Conservation (phyloP, 2,888 invertebrate species). For the Neuroscelio doddi region DNA sequence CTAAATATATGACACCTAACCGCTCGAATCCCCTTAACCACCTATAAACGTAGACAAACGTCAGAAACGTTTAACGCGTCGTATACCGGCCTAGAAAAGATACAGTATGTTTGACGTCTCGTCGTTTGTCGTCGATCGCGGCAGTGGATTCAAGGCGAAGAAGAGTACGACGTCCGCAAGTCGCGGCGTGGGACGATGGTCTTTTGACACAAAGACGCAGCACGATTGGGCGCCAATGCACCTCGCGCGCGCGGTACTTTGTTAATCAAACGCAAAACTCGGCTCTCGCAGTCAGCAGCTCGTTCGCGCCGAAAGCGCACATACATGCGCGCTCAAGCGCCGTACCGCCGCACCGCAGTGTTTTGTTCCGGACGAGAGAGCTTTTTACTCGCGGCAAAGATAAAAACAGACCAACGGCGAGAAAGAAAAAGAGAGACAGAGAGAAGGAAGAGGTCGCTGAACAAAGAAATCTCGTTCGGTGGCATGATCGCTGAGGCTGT, state of each 20-base stretch:
- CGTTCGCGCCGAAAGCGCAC: slow-evolving; percentile 2
- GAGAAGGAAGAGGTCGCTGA: not conserved
- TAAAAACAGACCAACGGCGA: not conserved
- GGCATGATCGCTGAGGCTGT: not conserved
- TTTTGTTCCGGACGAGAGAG: not conserved
- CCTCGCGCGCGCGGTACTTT: not conserved
- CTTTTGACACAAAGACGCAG: not conserved
- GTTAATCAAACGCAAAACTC: not conserved
- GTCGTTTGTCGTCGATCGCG: too few relatives aligned
- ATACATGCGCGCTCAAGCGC: too few relatives aligned
- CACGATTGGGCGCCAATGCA: slow-evolving; percentile 1
- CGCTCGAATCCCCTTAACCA: too few relatives aligned
- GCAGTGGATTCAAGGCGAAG: too few relatives aligned
- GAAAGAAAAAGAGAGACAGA: not conserved
- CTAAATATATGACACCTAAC: too few relatives aligned
- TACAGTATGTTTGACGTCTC: too few relatives aligned
- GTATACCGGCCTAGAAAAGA: too few relatives aligned
- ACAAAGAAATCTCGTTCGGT: not conserved
- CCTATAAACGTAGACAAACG: too few relatives aligned
- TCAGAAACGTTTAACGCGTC: too few relatives aligned
- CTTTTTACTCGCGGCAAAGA: not conserved
- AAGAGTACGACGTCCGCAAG: too few relatives aligned
- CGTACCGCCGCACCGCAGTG: too few relatives aligned
- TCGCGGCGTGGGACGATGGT: not conserved
- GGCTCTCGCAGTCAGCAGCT: not conserved